Evolutionary conservation across 30 jellyfish, hydroid and myxozoan genomes (phyloP).

Genomic region (Cassiopea xamachana): DNA sequence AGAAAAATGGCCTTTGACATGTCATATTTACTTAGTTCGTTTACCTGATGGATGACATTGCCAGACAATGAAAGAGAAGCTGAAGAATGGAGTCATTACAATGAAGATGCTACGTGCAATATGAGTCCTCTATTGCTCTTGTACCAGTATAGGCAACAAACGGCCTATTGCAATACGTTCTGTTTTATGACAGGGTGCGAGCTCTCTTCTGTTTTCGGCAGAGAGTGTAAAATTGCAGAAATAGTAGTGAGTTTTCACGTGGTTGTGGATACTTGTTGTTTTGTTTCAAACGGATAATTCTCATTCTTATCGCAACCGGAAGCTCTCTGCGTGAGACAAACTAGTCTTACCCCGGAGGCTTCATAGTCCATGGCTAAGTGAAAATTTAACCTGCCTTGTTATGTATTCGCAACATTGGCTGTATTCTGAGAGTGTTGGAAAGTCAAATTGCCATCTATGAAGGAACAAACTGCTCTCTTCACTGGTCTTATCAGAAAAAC

Average conservation of each 20-base stretch:
- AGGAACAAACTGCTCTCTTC: background rate
- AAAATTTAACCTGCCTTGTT: background rate
- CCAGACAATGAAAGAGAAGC: too few relatives aligned
- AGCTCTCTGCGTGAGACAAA: slow-evolving; percentile 36
- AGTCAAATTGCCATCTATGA: background rate
- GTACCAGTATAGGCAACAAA: too few relatives aligned
- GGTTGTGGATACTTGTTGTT: background rate
- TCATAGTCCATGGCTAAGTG: background rate
- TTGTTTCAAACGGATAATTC: slow-evolving; percentile 25
- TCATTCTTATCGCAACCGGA: slow-evolving; percentile 23
- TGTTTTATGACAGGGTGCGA: background rate
- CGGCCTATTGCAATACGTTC: too few relatives aligned
- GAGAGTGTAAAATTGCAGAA: background rate
- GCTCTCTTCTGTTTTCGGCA: background rate
- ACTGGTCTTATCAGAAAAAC: background rate
- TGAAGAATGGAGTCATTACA: too few relatives aligned
- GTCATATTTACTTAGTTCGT: too few relatives aligned
- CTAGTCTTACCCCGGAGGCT: background rate
- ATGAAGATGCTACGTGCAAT: too few relatives aligned
- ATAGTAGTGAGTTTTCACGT: background rate
- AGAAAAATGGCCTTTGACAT: too few relatives aligned
- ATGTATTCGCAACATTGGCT: background rate
- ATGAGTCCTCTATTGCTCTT: too few relatives aligned
- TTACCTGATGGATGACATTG: too few relatives aligned
- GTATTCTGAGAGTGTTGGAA: background rate